Conservation (phyloP, 2,888 invertebrate species). For the Polydesmus complanatus region DNA sequence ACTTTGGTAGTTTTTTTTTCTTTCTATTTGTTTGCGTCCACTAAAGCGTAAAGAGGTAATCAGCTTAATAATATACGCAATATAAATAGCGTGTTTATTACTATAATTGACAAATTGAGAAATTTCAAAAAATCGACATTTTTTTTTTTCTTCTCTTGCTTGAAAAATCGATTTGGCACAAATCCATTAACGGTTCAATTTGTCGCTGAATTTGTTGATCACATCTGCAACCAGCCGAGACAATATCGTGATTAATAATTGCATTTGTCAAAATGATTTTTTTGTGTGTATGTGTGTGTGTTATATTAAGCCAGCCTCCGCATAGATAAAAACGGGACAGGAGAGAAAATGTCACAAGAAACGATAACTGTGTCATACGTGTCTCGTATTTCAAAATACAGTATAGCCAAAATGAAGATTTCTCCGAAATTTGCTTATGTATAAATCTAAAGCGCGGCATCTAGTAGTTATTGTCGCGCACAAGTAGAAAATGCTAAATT, state of each 20-base stretch:
- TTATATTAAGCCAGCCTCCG: not conserved
- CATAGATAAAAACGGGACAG: not conserved
- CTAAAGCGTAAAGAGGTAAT: too few relatives aligned
- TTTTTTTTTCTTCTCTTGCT: not conserved
- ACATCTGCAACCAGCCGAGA: not conserved
- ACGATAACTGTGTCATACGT: not conserved
- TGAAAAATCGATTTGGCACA: not conserved
- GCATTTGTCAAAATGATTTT: not conserved
- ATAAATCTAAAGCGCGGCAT: too few relatives aligned
- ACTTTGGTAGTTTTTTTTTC: too few relatives aligned
- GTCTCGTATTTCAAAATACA: not conserved
- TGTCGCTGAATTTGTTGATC: not conserved
- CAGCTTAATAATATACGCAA: too few relatives aligned
- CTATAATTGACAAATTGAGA: not conserved
- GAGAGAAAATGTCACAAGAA: not conserved
- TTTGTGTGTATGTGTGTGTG: not conserved
- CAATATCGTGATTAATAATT: not conserved
- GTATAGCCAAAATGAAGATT: not conserved
- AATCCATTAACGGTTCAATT: not conserved
- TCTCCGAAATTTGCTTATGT: not conserved
- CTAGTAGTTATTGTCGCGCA: too few relatives aligned
- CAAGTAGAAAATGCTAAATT: too few relatives aligned
- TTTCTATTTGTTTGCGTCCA: too few relatives aligned
- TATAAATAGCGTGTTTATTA: not conserved
- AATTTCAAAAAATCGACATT: not conserved